Conservation (phyloP, 2,888 invertebrate genomes). For the Gordius sp. region DNA sequence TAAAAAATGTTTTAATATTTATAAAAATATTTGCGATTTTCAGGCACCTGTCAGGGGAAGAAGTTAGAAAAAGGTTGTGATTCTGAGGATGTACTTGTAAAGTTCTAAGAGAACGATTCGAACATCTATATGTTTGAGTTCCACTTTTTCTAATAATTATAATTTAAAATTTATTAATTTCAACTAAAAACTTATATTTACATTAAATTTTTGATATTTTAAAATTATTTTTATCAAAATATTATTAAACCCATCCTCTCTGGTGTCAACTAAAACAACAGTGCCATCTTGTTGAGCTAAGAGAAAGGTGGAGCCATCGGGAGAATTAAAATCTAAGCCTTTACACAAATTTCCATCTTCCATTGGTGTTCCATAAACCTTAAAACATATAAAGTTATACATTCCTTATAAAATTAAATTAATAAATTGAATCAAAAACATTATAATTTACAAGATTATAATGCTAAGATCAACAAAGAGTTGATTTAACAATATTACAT, state of each 20-base stretch:
- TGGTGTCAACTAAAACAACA: conserved; percentile 27
- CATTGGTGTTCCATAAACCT: conserved; percentile 26
- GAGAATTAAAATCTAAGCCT: conserved; percentile 24
- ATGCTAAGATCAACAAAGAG: background rate
- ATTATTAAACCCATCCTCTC: too few species aligned
- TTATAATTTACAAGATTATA: background rate
- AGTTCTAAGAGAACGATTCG: conserved; percentile 24
- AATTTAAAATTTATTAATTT: too few species aligned
- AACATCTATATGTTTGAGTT: conserved; percentile 20
- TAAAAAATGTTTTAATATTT: too few species aligned
- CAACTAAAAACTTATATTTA: too few species aligned
- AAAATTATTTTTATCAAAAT: too few species aligned
- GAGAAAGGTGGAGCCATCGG: conserved; percentile 23
- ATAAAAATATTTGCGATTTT: conserved; percentile 15
- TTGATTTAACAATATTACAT: background rate
- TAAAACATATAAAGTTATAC: conserved; percentile 14
- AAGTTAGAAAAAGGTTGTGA: conserved; percentile 27
- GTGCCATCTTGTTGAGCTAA: conserved; percentile 28
- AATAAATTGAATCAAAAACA: conserved; percentile 13
- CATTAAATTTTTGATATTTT: too few species aligned
- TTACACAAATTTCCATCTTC: conserved; percentile 24
- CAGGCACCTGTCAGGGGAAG: conserved; percentile 26
- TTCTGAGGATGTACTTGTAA: conserved; percentile 28
- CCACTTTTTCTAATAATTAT: too few species aligned
- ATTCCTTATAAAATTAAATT: conserved; percentile 6